A percentile compares a stretch with the other conserved stretches of the same genome.
Evolutionary conservation across 2,888 invertebrate species (phyloP).

Genomic region (Epinotia bilunana): DNA sequence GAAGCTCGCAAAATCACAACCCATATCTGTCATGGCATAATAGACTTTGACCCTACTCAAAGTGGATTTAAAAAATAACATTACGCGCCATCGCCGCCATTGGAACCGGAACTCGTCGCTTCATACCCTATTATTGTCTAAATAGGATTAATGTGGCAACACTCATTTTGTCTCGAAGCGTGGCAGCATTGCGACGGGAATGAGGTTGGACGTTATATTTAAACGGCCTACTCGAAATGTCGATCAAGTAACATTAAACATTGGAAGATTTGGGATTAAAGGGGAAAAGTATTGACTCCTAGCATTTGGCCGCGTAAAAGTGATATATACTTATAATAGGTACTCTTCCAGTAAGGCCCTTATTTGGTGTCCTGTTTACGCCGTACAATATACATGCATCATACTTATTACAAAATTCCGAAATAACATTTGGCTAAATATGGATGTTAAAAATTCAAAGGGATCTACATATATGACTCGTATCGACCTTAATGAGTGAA

Average conservation of each 20-base stretch:
- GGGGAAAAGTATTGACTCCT: background rate
- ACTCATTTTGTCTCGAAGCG: conserved; percentile 40
- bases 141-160: conserved; percentile 43
- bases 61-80: conserved; percentile 47
- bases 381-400: background rate
- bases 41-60: conserved; percentile 48
- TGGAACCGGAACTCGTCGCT: conserved; percentile 39
- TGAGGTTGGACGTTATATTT: conserved; percentile 37
- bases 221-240: conserved; percentile 9
- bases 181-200: conserved; percentile 31
- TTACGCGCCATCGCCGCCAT: conserved; percentile 45
- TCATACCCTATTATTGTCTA: conserved; percentile 44
- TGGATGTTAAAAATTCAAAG: too few relatives aligned
- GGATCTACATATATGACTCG: too few relatives aligned
- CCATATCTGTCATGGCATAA: conserved; percentile 45
- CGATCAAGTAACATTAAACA: background rate
- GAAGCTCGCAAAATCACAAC: conserved; percentile 43
- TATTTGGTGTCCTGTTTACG: background rate
- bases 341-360: background rate
- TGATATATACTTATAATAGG: too few relatives aligned
- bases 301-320: too few relatives aligned
- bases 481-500: too few relatives aligned
- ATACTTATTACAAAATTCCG: too few relatives aligned
- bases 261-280: background rate
- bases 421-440: too few relatives aligned